Percentiles rank a stretch among this genome's conserved stretches.
Conservation (phyloP, 2,797 vertebrate genomes). For the Numenius phaeopus region DNA sequence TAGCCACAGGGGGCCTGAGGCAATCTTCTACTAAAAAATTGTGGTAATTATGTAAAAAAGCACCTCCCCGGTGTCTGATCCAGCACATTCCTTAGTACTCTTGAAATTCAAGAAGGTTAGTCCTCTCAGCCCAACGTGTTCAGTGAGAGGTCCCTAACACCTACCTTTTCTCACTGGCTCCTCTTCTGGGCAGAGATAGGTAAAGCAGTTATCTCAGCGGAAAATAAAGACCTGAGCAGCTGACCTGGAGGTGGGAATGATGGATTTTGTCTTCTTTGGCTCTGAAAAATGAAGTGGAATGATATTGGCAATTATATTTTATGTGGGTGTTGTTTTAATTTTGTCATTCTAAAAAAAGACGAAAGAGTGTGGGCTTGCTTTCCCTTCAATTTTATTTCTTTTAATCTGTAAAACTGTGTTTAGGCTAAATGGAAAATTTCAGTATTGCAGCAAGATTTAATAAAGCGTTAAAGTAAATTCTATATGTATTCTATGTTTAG, state of each 20-base stretch:
- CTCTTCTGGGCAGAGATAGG: conserved; percentile 15
- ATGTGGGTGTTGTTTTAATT: conserved; percentile 60
- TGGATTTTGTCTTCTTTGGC: conserved; percentile 38
- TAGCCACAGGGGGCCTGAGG: not conserved
- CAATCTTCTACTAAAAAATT: not conserved
- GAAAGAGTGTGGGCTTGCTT: conserved; percentile 34
- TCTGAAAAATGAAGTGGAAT: conserved; percentile 28
- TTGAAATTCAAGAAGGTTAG: not conserved
- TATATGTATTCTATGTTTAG: conserved; percentile 34
- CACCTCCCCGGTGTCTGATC: not conserved
- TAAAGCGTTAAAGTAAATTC: conserved; percentile 50
- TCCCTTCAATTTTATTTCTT: conserved; percentile 46
- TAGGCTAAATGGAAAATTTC: conserved; percentile 59
- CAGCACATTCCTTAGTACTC: not conserved
- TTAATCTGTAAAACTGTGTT: conserved; percentile 31
- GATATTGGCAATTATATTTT: conserved; percentile 46
- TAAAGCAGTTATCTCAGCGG: not conserved
- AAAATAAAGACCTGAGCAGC: not conserved
- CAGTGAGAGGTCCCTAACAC: not conserved
- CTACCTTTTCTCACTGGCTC: conserved; percentile 5
- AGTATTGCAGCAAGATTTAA: conserved; percentile 46
- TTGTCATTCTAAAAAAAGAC: conserved; percentile 47
- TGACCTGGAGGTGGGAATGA: conserved; percentile 63
- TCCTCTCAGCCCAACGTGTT: not conserved
- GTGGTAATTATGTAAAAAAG: conserved; percentile 29